Base-by-base conservation (phyloP, 2,113 vertebrate species). In the Pseudorectes ferrugineus region DNA sequence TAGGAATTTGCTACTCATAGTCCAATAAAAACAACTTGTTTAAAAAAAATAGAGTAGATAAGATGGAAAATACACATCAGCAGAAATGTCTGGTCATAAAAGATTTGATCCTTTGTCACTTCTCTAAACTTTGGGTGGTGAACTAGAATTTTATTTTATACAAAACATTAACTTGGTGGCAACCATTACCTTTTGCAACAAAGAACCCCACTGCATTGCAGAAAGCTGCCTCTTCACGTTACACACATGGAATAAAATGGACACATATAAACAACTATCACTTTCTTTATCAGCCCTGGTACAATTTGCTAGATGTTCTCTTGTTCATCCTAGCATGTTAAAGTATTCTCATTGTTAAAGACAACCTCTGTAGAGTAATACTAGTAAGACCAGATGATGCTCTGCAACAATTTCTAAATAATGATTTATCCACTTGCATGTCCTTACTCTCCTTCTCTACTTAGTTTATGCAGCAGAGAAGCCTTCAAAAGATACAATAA, bases 21-120 rank as follows among this genome's bases (percentile, higher is more conserved):
- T 95, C 95, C 97, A 98, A 80, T 71, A 92, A 97, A 97, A 97
- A 95, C 85, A 98, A 88, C 33, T 75, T 67, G 45, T 23, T 67
- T 73, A 12, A 66, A 93, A 88, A 33, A 80, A 68, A 73, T 12
- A 3, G 66, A 91, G 46, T 71, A 94, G 91, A 96, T 95, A 96
- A 87, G 68, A 80, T 29, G 77, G 87, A 96, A 95, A 96, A 92
- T 80, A 86, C 11, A 78, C 66, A 80, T 75, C 67, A 85, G 55
- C 51, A 92, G 54, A 88, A 92, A 80, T 29, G 15, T 80, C 72
- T 65, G 42, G 16, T 79, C 7, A 9, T 33, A 85, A 88, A 89
- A 91, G 10, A 75, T 62, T n/a, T 52, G 36, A 70, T 82, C 12
- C 21, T 88, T 46, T 88, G 49, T 85, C 71, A 38, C 42, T 58